Conservation (phyloP, 2,797 vertebrate genomes). For the Oryzias sinensis region DNA sequence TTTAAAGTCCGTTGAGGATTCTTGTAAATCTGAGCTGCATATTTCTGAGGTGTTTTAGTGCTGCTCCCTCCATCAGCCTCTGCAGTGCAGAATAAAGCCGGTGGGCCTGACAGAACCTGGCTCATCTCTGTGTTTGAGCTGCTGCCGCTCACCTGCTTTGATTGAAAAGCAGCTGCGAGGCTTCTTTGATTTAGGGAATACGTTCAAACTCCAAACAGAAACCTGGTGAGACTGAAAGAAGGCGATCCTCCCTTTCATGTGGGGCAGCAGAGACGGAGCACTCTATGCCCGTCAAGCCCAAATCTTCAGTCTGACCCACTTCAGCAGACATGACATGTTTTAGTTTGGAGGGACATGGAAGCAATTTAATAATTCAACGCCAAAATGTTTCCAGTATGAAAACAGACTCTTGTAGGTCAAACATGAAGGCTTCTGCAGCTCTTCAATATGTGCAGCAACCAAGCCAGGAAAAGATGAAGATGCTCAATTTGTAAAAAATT, state of each 20-base stretch:
- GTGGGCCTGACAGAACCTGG: constrained; percentile 20
- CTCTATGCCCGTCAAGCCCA: neutral
- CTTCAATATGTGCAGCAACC: neutral
- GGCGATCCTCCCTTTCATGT: constrained; percentile 1
- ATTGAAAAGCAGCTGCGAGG: constrained; percentile 12
- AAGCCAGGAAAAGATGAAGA: no score
- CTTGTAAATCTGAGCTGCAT: constrained; percentile 57
- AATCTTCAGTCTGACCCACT: neutral
- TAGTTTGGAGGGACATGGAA: neutral
- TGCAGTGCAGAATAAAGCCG: constrained; percentile 25
- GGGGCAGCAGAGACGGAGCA: neutral
- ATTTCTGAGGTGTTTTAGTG: constrained; percentile 55
- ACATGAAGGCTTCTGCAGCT: neutral
- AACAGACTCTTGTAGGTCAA: neutral
- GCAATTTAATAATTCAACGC: neutral
- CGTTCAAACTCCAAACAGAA: constrained; percentile 18
- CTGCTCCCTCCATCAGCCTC: constrained; percentile 46
- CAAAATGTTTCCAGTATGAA: neutral
- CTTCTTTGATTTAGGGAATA: constrained; percentile 19
- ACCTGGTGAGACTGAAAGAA: constrained; percentile 19
- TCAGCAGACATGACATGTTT: no score
- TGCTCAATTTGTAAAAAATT: no score
- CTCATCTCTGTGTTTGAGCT: constrained; percentile 24
- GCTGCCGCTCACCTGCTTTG: constrained; percentile 32
- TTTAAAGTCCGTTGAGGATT: constrained; percentile 44